Evolutionary conservation across 2,797 vertebrate species (phyloP).

Genomic region (Naso thynnoides): DNA sequence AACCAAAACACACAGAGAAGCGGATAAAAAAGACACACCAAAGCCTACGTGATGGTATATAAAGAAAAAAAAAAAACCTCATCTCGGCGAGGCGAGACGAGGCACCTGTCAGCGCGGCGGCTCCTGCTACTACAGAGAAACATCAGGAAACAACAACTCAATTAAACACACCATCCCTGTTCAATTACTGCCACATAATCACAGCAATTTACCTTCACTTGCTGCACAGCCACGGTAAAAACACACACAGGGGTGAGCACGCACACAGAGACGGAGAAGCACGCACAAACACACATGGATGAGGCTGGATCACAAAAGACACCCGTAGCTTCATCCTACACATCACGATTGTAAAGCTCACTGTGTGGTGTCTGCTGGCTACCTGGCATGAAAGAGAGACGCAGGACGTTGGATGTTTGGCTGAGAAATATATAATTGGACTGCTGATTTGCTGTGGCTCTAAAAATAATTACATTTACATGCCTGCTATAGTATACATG

Average conservation of each 20-base stretch:
- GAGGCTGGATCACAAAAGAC: slow-evolving; percentile 50
- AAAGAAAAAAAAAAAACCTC: slow-evolving; percentile 31
- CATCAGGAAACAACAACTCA: slow-evolving; percentile 84
- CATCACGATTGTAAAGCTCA: slow-evolving; percentile 39
- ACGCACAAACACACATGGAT: slow-evolving; percentile 5
- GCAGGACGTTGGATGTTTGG: slow-evolving; percentile 13
- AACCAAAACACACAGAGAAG: slow-evolving; percentile 55
- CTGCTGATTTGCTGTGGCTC: slow-evolving; percentile 26
- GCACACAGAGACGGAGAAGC: slow-evolving; percentile 31
- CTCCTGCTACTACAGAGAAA: slow-evolving; percentile 77
- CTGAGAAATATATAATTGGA: slow-evolving; percentile 26
- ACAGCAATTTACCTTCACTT: slow-evolving; percentile 82
- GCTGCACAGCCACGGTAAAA: slow-evolving; percentile 74
- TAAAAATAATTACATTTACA: slow-evolving; percentile 22
- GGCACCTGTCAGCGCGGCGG: slow-evolving; percentile 76
- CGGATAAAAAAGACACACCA: slow-evolving; percentile 59
- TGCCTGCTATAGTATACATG: not conserved
- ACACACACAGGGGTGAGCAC: slow-evolving; percentile 41
- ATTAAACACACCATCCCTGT: slow-evolving; percentile 86
- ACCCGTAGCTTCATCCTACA: slow-evolving; percentile 51
- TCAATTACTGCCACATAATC: slow-evolving; percentile 87
- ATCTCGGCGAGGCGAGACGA: slow-evolving; percentile 58
- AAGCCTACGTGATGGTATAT: slow-evolving; percentile 55
- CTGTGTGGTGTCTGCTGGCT: slow-evolving; percentile 24
- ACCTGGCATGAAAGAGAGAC: slow-evolving; percentile 26